Evolutionary conservation across 2,797 vertebrate species (phyloP).

Genomic region (Macropus fuliginosus): DNA sequence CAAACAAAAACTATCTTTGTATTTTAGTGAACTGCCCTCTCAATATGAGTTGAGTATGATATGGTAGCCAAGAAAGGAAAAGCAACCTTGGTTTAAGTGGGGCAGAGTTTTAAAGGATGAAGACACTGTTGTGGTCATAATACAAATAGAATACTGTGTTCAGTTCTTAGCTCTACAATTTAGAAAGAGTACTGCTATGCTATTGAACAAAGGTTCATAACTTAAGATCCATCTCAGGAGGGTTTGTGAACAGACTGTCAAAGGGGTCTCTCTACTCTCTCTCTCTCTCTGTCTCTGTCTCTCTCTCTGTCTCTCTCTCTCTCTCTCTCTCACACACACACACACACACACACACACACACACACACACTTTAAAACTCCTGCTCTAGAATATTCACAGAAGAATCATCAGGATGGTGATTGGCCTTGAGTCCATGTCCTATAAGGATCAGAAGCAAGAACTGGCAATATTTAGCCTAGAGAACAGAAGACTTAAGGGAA

Average conservation of each 20-base stretch:
- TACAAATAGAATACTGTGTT: neutral
- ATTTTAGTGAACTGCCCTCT: neutral
- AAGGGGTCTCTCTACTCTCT: no score
- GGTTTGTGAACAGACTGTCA: neutral
- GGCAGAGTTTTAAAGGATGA: neutral
- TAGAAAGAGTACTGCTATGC: neutral
- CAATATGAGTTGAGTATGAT: neutral
- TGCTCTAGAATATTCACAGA: neutral
- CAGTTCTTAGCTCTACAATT: neutral
- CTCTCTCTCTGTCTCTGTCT: no score
- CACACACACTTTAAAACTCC: no score
- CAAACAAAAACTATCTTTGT: neutral
- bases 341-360: no score
- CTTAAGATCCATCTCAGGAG: neutral
- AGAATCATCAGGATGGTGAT: neutral
- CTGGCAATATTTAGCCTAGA: neutral
- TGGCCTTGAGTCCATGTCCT: neutral
- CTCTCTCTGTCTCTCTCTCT: no score
- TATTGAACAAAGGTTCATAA: neutral
- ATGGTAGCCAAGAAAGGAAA: neutral
- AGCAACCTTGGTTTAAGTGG: neutral
- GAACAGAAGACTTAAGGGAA: neutral
- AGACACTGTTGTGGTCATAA: neutral
- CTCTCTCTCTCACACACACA: no score
- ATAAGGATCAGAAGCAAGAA: neutral